Percentiles rank a stretch among this genome's conserved stretches.
Evolutionary conservation across 2,888 invertebrate genomes (phyloP).

Genomic region (Acleris cristana): DNA sequence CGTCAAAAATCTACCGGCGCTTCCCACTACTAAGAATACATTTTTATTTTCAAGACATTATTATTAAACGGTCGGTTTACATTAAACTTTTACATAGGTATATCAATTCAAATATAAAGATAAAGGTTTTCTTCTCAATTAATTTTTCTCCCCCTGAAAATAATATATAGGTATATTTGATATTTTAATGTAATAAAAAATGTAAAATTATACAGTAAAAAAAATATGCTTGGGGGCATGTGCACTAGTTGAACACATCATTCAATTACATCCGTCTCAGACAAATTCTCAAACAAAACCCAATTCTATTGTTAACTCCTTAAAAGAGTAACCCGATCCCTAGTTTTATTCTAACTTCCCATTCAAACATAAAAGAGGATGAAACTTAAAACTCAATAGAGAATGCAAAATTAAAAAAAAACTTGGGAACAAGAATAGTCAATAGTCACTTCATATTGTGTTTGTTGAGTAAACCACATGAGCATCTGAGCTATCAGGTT

Average conservation of each 20-base stretch:
- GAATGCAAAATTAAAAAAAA: constrained; percentile 77
- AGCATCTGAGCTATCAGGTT: constrained; percentile 75
- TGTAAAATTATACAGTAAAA: background rate
- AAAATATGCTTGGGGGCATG: background rate
- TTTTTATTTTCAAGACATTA: too few species aligned
- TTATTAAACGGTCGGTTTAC: too few species aligned
- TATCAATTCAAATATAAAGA: too few species aligned
- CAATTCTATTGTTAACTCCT: constrained; percentile 56
- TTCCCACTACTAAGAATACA: too few species aligned
- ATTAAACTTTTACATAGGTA: too few species aligned
- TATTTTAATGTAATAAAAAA: too few species aligned
- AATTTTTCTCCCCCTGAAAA: too few species aligned
- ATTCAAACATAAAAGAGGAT: constrained; percentile 66
- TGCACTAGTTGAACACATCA: background rate
- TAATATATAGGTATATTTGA: too few species aligned
- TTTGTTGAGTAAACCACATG: constrained; percentile 78
- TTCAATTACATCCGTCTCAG: background rate
- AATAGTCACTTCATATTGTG: constrained; percentile 83
- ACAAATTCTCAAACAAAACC: constrained; percentile 21
- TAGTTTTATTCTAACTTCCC: constrained; percentile 63
- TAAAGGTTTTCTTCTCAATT: too few species aligned
- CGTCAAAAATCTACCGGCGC: too few species aligned
- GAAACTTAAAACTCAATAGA: constrained; percentile 74
- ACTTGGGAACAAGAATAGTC: constrained; percentile 79
- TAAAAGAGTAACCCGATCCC: constrained; percentile 66